These are phyloP conservation scores for Egretta garzetta DNA, from an alignment of 2,113 vertebrate species.

Conservation along the genomic window DNA sequence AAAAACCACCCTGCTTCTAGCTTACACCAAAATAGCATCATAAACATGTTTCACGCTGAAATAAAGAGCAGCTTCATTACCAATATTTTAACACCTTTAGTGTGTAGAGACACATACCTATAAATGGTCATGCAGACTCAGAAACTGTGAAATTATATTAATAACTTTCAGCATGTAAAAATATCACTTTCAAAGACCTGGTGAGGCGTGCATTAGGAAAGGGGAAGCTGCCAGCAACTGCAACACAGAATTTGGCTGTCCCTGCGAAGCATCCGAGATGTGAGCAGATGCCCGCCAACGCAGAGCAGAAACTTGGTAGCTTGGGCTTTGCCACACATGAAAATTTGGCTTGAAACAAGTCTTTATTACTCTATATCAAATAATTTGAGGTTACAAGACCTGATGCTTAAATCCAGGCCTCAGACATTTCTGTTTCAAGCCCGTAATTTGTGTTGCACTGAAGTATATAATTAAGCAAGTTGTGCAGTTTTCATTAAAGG, in stretches of 20 bases:
- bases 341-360: background rate
- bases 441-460: background rate
- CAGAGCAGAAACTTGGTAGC: background rate
- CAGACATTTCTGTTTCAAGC: background rate
- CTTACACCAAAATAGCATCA: background rate
- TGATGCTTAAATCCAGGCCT: background rate
- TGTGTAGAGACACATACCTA: background rate
- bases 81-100: background rate
- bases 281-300: background rate
- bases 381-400: background rate
- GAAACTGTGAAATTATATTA: background rate
- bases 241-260: background rate
- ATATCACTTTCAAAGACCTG: background rate
- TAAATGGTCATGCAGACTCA: background rate
- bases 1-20: background rate
- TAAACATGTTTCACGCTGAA: background rate
- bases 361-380: background rate
- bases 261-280: background rate
- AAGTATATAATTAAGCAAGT: background rate
- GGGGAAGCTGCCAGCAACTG: background rate
- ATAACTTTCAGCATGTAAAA: conserved; percentile 10
- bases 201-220: background rate
- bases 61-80: background rate
- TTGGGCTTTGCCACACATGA: background rate
- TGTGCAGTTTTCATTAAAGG: background rate